A percentile compares a stretch with the other conserved stretches of the same genome.
Conservation (phyloP, 2,888 invertebrate species). For the Hirtodrosophila duncani region DNA sequence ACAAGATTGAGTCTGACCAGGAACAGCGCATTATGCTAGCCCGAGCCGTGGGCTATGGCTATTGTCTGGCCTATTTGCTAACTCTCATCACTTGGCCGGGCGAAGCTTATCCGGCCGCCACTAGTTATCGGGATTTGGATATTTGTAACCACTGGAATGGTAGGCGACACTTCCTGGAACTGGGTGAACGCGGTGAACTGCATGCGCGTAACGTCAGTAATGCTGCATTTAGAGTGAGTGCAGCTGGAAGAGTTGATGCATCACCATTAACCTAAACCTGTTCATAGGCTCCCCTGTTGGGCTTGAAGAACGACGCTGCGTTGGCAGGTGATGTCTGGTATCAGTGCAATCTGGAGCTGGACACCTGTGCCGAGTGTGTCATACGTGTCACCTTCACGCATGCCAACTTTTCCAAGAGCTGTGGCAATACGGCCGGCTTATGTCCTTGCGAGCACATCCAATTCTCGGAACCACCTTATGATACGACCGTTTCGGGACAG, state of each 20-base stretch:
- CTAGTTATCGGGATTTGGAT: constrained; percentile 75
- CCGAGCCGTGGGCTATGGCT: constrained; percentile 46
- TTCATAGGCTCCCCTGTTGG: constrained; percentile 54
- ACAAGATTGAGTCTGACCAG: too few relatives aligned
- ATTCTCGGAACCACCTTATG: constrained; percentile 83
- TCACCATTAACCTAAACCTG: background rate
- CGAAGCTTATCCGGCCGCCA: constrained; percentile 64
- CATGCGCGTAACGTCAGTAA: constrained; percentile 77
- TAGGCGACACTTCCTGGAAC: constrained; percentile 77
- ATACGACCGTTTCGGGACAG: constrained; percentile 80
- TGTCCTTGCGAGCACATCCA: constrained; percentile 83
- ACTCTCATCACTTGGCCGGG: constrained; percentile 40
- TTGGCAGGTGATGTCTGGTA: constrained; percentile 76
- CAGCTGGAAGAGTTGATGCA: background rate
- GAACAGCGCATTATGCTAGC: constrained; percentile 38
- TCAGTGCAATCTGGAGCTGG: constrained; percentile 83
- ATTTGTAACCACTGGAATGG: constrained; percentile 79
- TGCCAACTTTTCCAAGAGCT: constrained; percentile 76
- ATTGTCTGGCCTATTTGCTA: constrained; percentile 45
- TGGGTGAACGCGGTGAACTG: constrained; percentile 78
- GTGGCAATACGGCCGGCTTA: constrained; percentile 68
- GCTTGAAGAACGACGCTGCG: constrained; percentile 53
- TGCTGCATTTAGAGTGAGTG: constrained; percentile 75
- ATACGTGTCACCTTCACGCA: constrained; percentile 77
- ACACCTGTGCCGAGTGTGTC: constrained; percentile 85